Conservation (phyloP, 1,140 invertebrate genomes). For the Aricia agestis region DNA sequence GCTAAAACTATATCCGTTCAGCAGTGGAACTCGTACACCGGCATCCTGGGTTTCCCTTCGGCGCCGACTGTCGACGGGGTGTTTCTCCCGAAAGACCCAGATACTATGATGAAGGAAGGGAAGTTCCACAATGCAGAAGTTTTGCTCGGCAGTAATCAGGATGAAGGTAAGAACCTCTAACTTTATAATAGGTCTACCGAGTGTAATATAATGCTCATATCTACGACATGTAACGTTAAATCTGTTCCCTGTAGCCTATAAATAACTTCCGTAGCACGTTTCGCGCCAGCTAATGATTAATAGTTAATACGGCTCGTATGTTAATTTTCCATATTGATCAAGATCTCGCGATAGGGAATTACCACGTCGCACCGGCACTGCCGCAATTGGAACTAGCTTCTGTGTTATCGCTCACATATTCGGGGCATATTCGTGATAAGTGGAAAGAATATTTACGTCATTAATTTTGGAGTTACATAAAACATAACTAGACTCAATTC, state of each 20-base stretch:
- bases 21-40: slow-evolving; percentile 94
- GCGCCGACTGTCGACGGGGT: slow-evolving; percentile 91
- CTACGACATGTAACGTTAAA: background rate
- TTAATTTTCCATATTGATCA: slow-evolving; percentile 12
- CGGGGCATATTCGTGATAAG: background rate
- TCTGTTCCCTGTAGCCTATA: background rate
- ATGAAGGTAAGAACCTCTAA: slow-evolving; percentile 84
- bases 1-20: slow-evolving; percentile 89
- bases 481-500: no score
- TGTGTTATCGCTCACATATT: background rate
- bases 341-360: slow-evolving; percentile 8
- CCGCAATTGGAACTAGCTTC: background rate
- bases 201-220: background rate
- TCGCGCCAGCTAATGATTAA: background rate
- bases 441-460: background rate
- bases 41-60: slow-evolving; percentile 91
- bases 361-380: background rate
- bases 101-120: slow-evolving; percentile 86
- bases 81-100: slow-evolving; percentile 89
- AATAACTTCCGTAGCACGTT: background rate
- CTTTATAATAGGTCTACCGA: slow-evolving; percentile 17
- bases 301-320: slow-evolving; percentile 7
- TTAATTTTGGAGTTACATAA: no score
- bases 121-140: slow-evolving; percentile 91
- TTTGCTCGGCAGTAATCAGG: slow-evolving; percentile 90